Percentiles rank a stretch among this genome's conserved stretches.
Evolutionary conservation across 2,797 vertebrate species (phyloP).

Genomic region (Danio albolineatus): DNA sequence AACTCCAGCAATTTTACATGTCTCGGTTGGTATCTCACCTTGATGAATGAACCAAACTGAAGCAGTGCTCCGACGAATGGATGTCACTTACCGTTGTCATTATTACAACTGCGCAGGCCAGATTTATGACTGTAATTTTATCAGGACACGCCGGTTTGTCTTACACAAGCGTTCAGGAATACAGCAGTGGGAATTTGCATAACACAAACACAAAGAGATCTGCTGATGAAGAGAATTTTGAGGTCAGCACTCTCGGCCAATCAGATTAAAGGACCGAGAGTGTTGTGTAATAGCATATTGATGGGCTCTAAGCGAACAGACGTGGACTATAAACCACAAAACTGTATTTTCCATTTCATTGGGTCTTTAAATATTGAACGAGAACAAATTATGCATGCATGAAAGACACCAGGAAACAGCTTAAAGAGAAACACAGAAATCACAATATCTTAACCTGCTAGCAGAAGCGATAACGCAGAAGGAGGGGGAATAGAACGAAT

Average conservation of each 20-base stretch:
- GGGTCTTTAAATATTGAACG: slow-evolving; percentile 10
- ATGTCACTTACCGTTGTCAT: slow-evolving; percentile 70
- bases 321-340: neutral
- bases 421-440: slow-evolving; percentile 6
- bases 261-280: neutral
- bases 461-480: neutral
- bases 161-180: slow-evolving; percentile 78
- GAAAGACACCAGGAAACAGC: neutral
- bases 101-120: slow-evolving; percentile 73
- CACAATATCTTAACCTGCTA: neutral
- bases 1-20: slow-evolving; percentile 64
- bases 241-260: slow-evolving; percentile 18
- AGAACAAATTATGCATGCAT: neutral
- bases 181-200: slow-evolving; percentile 75
- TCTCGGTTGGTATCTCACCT: slow-evolving; percentile 49
- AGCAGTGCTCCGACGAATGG: slow-evolving; percentile 49
- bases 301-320: neutral
- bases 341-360: slow-evolving; percentile 7
- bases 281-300: slow-evolving; percentile 14
- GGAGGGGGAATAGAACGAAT: no score
- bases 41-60: slow-evolving; percentile 66
- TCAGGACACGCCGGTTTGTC: slow-evolving; percentile 66
- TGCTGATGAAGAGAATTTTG: neutral
- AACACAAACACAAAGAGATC: slow-evolving; percentile 62
- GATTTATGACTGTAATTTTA: slow-evolving; percentile 75